These are phyloP conservation scores for Neogobius melanostomus DNA, from an alignment of 2,113 vertebrate genomes.

Conservation along the genomic window DNA sequence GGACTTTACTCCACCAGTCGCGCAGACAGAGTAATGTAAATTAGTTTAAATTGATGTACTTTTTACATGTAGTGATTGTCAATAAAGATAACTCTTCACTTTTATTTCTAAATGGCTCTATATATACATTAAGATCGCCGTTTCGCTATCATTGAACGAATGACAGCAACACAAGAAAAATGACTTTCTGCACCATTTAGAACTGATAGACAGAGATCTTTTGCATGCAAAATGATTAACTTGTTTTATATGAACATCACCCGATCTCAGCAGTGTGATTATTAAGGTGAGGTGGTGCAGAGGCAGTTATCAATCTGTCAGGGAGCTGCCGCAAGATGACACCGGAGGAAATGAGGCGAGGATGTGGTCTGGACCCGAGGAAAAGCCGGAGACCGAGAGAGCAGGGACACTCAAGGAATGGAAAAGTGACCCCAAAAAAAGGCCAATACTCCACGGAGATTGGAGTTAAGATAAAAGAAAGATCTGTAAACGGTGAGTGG, in stretches of 20 bases:
- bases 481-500: not conserved
- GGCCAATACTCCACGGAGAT: not conserved
- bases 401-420: constrained; percentile 19
- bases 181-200: not conserved
- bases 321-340: constrained; percentile 32
- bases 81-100: not conserved
- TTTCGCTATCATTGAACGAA: not conserved
- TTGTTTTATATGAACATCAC: constrained; percentile 38
- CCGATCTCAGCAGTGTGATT: constrained; percentile 35
- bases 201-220: constrained; percentile 16
- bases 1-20: too few relatives aligned
- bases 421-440: constrained; percentile 13
- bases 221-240: constrained; percentile 29
- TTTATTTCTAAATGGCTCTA: not conserved
- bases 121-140: not conserved
- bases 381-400: constrained; percentile 13
- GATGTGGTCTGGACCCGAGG: constrained; percentile 17
- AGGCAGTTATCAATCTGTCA: constrained; percentile 49
- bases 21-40: too few relatives aligned
- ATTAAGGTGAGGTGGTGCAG: constrained; percentile 21
- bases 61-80: too few relatives aligned
- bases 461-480: constrained; percentile 12
- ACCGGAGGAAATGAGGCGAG: constrained; percentile 36
- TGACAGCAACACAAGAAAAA: not conserved
- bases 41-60: too few relatives aligned